A percentile compares a stretch with the other conserved stretches of the same genome.
phyloP scores from a whole-genome alignment of 1,140 invertebrate genomes.

The Paraescarpia echinospica region DNA sequence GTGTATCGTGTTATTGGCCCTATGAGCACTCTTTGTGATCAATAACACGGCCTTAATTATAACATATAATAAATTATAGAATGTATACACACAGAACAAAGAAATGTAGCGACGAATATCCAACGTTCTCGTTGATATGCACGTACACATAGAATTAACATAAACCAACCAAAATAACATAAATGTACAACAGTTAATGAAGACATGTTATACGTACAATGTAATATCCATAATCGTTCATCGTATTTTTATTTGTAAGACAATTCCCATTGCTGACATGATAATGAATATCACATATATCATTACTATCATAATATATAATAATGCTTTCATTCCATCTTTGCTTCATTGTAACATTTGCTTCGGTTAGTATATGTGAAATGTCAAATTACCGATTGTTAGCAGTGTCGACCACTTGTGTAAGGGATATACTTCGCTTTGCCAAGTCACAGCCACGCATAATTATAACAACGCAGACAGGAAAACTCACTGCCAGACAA shows the following conservation, averaged over 20 bases:
- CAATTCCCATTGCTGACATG: no score
- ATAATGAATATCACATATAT: not conserved
- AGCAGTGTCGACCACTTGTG: not conserved
- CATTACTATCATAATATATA: not conserved
- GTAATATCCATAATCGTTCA: not conserved
- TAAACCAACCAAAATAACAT: not conserved
- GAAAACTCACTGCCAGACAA: not conserved
- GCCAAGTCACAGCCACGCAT: slow-evolving; percentile 3
- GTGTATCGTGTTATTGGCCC: not conserved
- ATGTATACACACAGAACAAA: not conserved
- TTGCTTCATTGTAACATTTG: not conserved
- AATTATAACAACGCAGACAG: not conserved
- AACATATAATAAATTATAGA: no score
- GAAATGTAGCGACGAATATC: not conserved
- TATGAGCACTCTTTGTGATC: not conserved
- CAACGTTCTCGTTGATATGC: not conserved
- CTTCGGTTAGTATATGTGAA: not conserved
- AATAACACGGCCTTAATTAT: not conserved
- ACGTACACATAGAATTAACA: not conserved
- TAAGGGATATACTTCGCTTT: not conserved
- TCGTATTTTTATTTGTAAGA: not conserved
- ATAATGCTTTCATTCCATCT: not conserved
- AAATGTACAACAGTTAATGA: not conserved
- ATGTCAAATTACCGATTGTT: not conserved
- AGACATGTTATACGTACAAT: not conserved